These are phyloP conservation scores for Illadopsis cleaveri DNA, from an alignment of 2,113 vertebrate genomes.

Conservation along the genomic window DNA sequence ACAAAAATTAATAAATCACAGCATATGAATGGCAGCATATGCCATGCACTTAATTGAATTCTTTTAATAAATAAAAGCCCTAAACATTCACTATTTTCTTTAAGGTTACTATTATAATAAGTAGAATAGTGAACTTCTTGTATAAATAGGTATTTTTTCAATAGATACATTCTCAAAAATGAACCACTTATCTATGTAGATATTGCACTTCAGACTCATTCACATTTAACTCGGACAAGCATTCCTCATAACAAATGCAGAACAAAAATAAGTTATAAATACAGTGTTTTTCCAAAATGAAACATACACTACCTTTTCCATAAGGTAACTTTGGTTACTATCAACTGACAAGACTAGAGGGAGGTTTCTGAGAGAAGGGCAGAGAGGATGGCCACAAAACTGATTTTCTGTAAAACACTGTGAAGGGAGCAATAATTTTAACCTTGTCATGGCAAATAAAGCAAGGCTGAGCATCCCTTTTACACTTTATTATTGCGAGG, in stretches of 20 bases:
- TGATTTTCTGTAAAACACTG: background rate
- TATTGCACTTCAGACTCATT: slow-evolving; percentile 74
- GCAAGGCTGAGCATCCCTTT: background rate
- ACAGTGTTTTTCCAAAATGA: slow-evolving; percentile 30
- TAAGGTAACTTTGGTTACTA: slow-evolving; percentile 62
- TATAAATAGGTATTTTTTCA: slow-evolving; percentile 44
- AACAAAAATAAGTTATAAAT: slow-evolving; percentile 64
- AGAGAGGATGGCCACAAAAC: background rate
- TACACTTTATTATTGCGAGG: slow-evolving; percentile 3
- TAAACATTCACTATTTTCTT: slow-evolving; percentile 42
- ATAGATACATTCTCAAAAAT: slow-evolving; percentile 61
- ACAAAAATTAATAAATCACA: slow-evolving; percentile 42
- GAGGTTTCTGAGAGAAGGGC: background rate
- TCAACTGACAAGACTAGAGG: slow-evolving; percentile 14
- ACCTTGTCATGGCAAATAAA: background rate
- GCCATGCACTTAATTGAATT: slow-evolving; percentile 14
- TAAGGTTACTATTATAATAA: slow-evolving; percentile 46
- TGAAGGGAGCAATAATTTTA: background rate
- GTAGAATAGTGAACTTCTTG: slow-evolving; percentile 34
- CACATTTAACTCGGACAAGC: slow-evolving; percentile 49
- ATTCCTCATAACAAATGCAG: slow-evolving; percentile 56
- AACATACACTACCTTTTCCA: slow-evolving; percentile 36
- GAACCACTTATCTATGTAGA: slow-evolving; percentile 42
- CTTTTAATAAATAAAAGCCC: slow-evolving; percentile 55
- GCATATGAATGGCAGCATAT: slow-evolving; percentile 40